Evolutionary conservation across 2,797 vertebrate genomes (phyloP), one percentile per base, ranked within the genome.

Genomic region (Oryzias dopingdopingensis): DNA sequence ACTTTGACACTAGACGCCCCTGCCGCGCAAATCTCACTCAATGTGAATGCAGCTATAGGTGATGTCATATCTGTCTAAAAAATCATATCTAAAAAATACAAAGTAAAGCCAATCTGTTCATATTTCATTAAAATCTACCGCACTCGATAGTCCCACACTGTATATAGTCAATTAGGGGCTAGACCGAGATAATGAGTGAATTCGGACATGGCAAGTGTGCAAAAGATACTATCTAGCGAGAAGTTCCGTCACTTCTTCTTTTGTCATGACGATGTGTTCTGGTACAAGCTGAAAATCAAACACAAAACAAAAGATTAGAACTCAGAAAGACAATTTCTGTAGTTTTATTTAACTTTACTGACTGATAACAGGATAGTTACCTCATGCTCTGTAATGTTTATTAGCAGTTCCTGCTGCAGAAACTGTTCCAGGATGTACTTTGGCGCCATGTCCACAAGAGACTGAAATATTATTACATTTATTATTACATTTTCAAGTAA

Each of bases 341-440:
- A 14, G 17, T 20, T 22, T 1, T 44, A 23, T 45, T 17, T 17
- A 1, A 64, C 46, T 56, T 23, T 0, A 5, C 65, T 22, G 20
- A 14, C 22, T 15, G 16, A 37, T 4, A 6, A 16, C 26, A 2
- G 10, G 32, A 14, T n/a, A 22, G 86, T 89, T 75, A 98, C 96
- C 96, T 99, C 97, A 0, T 99, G 96, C 41, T 99, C 97, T 0
- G 96, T 99, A 79, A 99, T 99, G 91, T 99, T 99, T 70, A 99
- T 98, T 4, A 99, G 92, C 16, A 99, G 92, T 79, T 99, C 97
- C 45, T 99, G 97, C 67, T 99, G 97, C 41, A 99, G 88, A 76
- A 99, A 99, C 81, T 99, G 96, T 71, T 99, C 96, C 75, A 99
- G 81, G 62, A 99, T 96, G 77, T 99, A 98, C 44, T 99, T 99